These are phyloP conservation scores for Calephelis perditalis DNA, from an alignment of 2,888 invertebrate genomes.

Conservation along the genomic window DNA sequence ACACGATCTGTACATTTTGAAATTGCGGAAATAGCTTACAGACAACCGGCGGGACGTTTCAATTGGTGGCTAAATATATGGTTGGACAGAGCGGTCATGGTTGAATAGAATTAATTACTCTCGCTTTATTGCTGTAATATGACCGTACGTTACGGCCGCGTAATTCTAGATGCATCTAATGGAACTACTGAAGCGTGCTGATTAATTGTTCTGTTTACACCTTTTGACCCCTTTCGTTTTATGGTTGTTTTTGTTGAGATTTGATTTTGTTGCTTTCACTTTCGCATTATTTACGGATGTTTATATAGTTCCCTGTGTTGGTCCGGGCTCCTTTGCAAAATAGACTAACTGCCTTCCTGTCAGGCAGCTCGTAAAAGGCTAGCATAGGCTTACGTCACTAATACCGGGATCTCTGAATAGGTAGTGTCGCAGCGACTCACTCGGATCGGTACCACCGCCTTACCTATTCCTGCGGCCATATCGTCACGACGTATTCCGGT, in stretches of 20 bases:
- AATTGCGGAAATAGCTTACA: slow-evolving; percentile 75
- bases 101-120: slow-evolving; percentile 30
- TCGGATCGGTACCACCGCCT: too few species aligned
- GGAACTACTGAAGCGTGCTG: slow-evolving; percentile 9
- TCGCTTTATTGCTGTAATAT: slow-evolving; percentile 24
- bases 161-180: slow-evolving; percentile 13
- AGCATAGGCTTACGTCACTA: too few species aligned
- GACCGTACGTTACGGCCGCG: slow-evolving; percentile 13
- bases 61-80: slow-evolving; percentile 61
- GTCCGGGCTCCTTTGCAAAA: too few species aligned
- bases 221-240: slow-evolving; percentile 6
- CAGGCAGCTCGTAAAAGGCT: too few species aligned
- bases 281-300: too few species aligned
- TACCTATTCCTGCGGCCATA: too few species aligned
- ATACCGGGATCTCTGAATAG: too few species aligned
- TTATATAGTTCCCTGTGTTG: too few species aligned
- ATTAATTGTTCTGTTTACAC: slow-evolving; percentile 8
- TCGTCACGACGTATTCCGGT: too few species aligned
- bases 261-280: too few species aligned
- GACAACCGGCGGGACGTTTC: slow-evolving; percentile 74
- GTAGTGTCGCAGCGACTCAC: too few species aligned
- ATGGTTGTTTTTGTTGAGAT: background rate
- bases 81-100: slow-evolving; percentile 42
- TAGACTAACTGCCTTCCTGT: too few species aligned
- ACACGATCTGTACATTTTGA: slow-evolving; percentile 73